phyloP scores from a whole-genome alignment of 2,113 vertebrate genomes.

The Strix uralensis region DNA sequence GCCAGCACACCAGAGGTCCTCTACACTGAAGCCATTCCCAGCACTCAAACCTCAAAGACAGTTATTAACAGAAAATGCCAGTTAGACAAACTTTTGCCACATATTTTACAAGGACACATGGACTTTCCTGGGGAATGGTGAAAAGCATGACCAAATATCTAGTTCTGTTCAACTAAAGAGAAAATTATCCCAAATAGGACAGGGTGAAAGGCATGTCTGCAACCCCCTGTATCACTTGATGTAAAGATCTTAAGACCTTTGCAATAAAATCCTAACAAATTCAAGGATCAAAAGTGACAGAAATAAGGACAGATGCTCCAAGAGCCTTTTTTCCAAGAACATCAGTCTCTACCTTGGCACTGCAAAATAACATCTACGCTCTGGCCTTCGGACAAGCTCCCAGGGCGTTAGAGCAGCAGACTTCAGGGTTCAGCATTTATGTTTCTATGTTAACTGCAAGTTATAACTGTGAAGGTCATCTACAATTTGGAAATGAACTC shows the following conservation, averaged over 20 bases:
- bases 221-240: background rate
- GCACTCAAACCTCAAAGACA: background rate
- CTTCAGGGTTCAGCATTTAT: background rate
- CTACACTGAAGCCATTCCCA: background rate
- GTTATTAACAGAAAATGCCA: rapidly evolving
- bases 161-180: background rate
- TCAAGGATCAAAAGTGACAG: background rate
- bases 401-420: background rate
- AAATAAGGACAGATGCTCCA: background rate
- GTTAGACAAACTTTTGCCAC: background rate
- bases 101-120: rapidly evolving
- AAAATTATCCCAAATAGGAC: background rate
- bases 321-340: background rate
- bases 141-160: background rate
- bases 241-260: background rate
- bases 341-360: background rate
- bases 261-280: background rate
- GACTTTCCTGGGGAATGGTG: background rate
- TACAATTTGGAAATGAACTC: background rate
- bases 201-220: rapidly evolving
- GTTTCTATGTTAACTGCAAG: too few species aligned
- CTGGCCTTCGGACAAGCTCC: background rate
- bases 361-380: background rate
- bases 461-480: too few species aligned
- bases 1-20: background rate